Conservation (phyloP, 2,888 invertebrate species). For the Tipula lateralis region DNA sequence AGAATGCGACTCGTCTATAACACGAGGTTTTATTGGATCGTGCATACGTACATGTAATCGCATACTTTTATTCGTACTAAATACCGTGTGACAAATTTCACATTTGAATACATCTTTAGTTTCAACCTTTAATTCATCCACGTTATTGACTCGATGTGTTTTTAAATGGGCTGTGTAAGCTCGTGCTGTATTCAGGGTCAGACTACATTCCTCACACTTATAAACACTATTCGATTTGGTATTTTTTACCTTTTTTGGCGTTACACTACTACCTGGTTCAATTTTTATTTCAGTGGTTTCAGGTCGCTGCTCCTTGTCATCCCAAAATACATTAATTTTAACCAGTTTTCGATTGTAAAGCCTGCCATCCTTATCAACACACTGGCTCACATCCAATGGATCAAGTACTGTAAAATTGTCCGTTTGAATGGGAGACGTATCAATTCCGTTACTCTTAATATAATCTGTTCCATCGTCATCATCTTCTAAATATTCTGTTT, state of each 20-base stretch:
- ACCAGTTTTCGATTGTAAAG: background rate
- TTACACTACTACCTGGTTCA: background rate
- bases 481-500: background rate
- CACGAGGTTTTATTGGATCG: slow-evolving; percentile 57
- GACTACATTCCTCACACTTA: background rate
- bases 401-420: background rate
- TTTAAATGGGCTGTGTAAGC: background rate
- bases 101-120: slow-evolving; percentile 3
- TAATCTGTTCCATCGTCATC: background rate
- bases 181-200: background rate
- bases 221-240: background rate
- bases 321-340: background rate
- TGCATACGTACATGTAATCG: slow-evolving; percentile 70
- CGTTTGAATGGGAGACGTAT: background rate
- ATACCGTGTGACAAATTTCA: slow-evolving; percentile 25
- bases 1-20: slow-evolving; percentile 39
- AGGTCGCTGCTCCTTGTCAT: background rate
- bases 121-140: background rate
- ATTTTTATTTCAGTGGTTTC: background rate
- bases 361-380: background rate
- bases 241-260: background rate
- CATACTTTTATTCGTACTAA: slow-evolving; percentile 14
- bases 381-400: background rate
- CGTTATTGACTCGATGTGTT: background rate
- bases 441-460: background rate